Percentiles rank a stretch among this genome's conserved stretches.
Evolutionary conservation across 2,113 vertebrate genomes (phyloP).

Genomic region (Burhinus bistriatus): DNA sequence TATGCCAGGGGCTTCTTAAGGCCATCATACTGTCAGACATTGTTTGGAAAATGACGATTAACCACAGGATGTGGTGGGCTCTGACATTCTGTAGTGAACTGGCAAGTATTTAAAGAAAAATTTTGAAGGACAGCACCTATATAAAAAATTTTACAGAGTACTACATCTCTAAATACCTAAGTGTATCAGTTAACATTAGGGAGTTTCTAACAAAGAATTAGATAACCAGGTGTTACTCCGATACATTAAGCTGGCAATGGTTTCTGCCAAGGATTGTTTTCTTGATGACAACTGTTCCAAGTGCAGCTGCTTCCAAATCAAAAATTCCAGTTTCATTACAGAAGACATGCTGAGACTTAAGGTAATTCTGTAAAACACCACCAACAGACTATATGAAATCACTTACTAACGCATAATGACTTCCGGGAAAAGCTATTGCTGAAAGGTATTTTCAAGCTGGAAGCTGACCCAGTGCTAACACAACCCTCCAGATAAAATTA

Average conservation of each 20-base stretch:
- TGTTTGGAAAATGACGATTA: background rate
- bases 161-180: background rate
- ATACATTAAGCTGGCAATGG: background rate
- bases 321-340: background rate
- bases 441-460: conserved; percentile 15
- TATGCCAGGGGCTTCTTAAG: background rate
- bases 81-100: background rate
- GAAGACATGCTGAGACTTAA: background rate
- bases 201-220: background rate
- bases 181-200: background rate
- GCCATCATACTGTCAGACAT: background rate
- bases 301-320: background rate
- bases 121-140: background rate
- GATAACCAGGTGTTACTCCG: background rate
- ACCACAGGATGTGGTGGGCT: background rate
- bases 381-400: background rate
- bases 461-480: background rate
- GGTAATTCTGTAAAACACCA: background rate
- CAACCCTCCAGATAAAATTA: background rate
- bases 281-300: background rate
- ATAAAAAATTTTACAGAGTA: background rate
- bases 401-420: background rate
- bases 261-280: background rate
- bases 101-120: background rate
- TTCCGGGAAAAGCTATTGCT: background rate